These are phyloP conservation scores for Fulica atra DNA, from an alignment of 2,113 vertebrate genomes.

Conservation along the genomic window DNA sequence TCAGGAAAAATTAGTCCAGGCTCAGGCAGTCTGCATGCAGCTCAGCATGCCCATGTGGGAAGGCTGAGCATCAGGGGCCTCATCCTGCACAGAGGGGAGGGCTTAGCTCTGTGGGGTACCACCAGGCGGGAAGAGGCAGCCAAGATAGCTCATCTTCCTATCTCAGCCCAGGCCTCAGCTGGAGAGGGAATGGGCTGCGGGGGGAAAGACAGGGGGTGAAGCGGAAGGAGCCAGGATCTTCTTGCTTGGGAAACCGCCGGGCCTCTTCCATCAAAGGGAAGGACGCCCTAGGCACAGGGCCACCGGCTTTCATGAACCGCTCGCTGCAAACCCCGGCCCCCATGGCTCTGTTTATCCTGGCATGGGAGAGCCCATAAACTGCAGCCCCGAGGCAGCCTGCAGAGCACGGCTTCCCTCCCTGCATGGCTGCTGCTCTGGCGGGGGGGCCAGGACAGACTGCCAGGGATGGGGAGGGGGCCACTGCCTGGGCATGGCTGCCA, in stretches of 20 bases:
- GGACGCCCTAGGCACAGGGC: background rate
- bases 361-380: background rate
- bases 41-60: background rate
- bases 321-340: background rate
- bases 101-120: background rate
- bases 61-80: background rate
- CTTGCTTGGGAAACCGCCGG: background rate
- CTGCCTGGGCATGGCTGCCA: accelerated
- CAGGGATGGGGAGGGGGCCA: background rate
- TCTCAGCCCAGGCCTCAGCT: background rate
- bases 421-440: background rate
- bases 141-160: background rate
- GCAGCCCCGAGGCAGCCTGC: accelerated
- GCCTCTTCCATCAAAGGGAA: slow-evolving; percentile 31
- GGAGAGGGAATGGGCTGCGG: background rate
- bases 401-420: background rate
- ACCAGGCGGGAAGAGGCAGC: background rate
- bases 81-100: background rate
- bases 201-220: background rate
- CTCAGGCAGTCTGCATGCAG: background rate
- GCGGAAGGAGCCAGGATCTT: background rate
- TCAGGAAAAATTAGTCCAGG: background rate
- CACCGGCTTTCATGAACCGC: background rate
- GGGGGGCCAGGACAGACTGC: background rate
- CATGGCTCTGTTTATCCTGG: slow-evolving; percentile 42